Percentiles rank a stretch among this genome's conserved stretches.
Evolutionary conservation across 2,888 invertebrate species (phyloP).

Genomic region (Aquatica leii): DNA sequence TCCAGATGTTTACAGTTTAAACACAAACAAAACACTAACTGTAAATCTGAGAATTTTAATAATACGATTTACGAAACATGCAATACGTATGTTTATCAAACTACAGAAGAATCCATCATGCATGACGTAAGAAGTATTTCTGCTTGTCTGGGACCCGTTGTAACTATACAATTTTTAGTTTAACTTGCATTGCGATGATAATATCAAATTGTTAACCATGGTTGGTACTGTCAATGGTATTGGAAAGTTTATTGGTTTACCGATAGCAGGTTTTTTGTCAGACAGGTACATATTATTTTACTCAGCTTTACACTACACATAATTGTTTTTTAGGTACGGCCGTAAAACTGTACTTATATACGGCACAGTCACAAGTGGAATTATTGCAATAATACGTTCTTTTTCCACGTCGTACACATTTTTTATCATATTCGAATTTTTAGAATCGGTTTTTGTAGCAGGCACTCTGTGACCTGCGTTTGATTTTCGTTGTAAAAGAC

Average conservation of each 20-base stretch:
- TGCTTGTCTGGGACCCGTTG: no score
- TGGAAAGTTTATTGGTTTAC: slow-evolving; percentile 50
- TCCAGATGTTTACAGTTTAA: slow-evolving; percentile 45
- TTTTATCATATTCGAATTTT: not conserved
- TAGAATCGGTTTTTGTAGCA: not conserved
- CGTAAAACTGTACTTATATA: not conserved
- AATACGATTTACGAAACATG: slow-evolving; percentile 44
- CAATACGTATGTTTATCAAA: slow-evolving; percentile 51
- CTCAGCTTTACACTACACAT: no score
- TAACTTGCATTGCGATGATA: slow-evolving; percentile 69
- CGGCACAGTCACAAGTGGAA: no score
- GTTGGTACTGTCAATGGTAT: slow-evolving; percentile 62
- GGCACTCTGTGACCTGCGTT: no score
- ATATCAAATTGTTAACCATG: slow-evolving; percentile 75
- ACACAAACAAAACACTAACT: slow-evolving; percentile 45
- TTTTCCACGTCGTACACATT: not conserved
- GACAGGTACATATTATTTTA: slow-evolving; percentile 68
- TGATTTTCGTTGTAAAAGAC: no score
- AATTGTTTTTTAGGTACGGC: slow-evolving; percentile 1
- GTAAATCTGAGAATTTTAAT: slow-evolving; percentile 43
- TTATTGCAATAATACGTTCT: not conserved
- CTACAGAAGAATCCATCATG: slow-evolving; percentile 51
- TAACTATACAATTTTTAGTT: no score
- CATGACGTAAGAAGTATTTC: slow-evolving; percentile 51
- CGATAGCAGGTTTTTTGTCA: slow-evolving; percentile 70